Evolutionary conservation across 1,140 invertebrate genomes (phyloP).

Genomic region (Drosophila ercepeae): DNA sequence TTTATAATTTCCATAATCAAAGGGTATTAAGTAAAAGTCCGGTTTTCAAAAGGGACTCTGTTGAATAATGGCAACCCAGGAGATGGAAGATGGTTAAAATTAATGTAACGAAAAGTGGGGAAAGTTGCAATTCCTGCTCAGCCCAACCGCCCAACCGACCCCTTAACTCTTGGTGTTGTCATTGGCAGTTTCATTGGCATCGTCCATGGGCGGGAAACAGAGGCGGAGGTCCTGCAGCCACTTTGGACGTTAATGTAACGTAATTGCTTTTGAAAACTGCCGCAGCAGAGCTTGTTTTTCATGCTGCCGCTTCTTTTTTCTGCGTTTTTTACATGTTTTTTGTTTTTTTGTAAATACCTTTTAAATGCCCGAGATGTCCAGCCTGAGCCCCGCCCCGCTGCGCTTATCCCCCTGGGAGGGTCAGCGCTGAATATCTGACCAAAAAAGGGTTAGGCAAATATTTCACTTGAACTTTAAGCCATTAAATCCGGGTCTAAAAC

Average conservation of each 20-base stretch:
- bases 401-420: conserved; percentile 8
- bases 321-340: conserved; percentile 1
- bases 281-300: conserved; percentile 40
- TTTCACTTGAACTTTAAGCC: conserved; percentile 76
- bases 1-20: neutral
- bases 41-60: conserved; percentile 31
- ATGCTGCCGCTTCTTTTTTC: conserved; percentile 32
- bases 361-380: conserved; percentile 41
- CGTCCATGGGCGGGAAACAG: neutral
- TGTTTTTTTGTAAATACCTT: conserved; percentile 45
- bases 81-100: conserved; percentile 37
- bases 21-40: conserved; percentile 6
- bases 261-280: conserved; percentile 75
- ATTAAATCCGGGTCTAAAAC: conserved; percentile 59
- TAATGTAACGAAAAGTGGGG: conserved; percentile 57
- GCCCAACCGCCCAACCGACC: neutral
- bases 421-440: conserved; percentile 30
- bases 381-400: neutral
- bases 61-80: conserved; percentile 54
- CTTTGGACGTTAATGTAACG: conserved; percentile 73
- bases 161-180: conserved; percentile 27
- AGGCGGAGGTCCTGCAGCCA: conserved; percentile 34
- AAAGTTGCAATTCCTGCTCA: conserved; percentile 40
- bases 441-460: conserved; percentile 72
- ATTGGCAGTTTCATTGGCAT: conserved; percentile 58